Conservation (phyloP, 2,113 vertebrate genomes). For the Pedionomus torquatus region DNA sequence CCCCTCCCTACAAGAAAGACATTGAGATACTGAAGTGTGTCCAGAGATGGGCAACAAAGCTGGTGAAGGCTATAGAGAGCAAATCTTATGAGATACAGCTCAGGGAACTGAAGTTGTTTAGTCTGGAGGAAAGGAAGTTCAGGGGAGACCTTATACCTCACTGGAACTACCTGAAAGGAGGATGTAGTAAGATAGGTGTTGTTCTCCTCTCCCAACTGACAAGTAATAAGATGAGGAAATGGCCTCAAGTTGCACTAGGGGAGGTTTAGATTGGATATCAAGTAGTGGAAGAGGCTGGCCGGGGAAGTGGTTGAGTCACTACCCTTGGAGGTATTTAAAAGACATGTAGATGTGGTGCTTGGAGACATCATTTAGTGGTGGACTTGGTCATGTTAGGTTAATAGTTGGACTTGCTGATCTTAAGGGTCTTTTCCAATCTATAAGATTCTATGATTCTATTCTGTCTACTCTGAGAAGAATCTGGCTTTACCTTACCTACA, state of each 20-base stretch:
- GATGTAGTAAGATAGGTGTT: fast-evolving
- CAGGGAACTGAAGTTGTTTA: background rate
- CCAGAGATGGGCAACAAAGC: background rate
- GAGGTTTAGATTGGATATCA: background rate
- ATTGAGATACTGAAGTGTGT: background rate
- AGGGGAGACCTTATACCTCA: background rate
- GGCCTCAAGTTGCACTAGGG: background rate
- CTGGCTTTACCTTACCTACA: background rate
- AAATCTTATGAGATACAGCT: background rate
- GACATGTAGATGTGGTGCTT: background rate
- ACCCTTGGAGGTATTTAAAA: background rate
- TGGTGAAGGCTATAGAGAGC: background rate
- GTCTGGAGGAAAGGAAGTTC: background rate
- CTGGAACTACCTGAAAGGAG: background rate
- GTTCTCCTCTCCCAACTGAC: background rate
- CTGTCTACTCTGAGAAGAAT: background rate
- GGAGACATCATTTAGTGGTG: background rate
- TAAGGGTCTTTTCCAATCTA: background rate
- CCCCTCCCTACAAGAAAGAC: background rate
- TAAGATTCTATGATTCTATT: background rate
- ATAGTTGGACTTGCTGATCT: background rate
- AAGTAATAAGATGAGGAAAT: background rate
- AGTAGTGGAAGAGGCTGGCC: background rate
- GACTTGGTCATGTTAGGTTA: background rate
- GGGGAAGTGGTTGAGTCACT: background rate